These are phyloP conservation scores for Apolygus lucorum DNA, from an alignment of 1,140 invertebrate species.

Conservation along the genomic window DNA sequence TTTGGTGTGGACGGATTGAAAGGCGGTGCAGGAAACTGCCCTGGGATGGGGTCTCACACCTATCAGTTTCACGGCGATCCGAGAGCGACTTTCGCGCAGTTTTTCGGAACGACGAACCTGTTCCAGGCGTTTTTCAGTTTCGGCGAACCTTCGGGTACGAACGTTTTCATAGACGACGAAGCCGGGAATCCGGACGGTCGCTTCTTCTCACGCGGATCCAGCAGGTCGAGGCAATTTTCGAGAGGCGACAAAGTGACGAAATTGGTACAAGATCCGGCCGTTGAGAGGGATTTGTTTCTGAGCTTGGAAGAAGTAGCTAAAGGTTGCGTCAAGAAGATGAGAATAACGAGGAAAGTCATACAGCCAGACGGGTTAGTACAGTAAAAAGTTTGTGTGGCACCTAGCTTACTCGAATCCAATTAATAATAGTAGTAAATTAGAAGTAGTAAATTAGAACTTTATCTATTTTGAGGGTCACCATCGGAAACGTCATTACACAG, in stretches of 20 bases:
- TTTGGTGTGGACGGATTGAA: conserved; percentile 96
- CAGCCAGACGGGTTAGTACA: conserved; percentile 78
- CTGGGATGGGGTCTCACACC: conserved; percentile 41
- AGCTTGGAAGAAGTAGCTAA: conserved; percentile 81
- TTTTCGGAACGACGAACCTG: conserved; percentile 51
- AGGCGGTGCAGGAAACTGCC: conserved; percentile 36
- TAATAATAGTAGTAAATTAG: no score
- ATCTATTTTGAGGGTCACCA: no score
- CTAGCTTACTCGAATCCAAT: no score
- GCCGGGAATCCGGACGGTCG: background rate
- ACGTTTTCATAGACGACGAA: background rate
- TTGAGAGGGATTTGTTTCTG: conserved; percentile 94
- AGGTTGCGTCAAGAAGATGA: conserved; percentile 99
- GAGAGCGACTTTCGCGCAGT: conserved; percentile 61
- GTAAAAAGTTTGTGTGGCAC: no score
- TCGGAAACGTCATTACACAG: no score
- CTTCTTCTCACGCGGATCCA: no score
- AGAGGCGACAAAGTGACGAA: conserved; percentile 47
- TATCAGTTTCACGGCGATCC: conserved; percentile 84
- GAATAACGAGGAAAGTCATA: conserved; percentile 87
- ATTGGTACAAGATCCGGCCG: conserved; percentile 80
- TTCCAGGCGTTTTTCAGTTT: background rate
- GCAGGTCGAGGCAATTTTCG: background rate
- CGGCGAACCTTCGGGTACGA: background rate
- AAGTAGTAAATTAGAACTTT: no score